These are phyloP conservation scores for Neopipo cinnamomea DNA, from an alignment of 2,113 vertebrate genomes.

Conservation along the genomic window DNA sequence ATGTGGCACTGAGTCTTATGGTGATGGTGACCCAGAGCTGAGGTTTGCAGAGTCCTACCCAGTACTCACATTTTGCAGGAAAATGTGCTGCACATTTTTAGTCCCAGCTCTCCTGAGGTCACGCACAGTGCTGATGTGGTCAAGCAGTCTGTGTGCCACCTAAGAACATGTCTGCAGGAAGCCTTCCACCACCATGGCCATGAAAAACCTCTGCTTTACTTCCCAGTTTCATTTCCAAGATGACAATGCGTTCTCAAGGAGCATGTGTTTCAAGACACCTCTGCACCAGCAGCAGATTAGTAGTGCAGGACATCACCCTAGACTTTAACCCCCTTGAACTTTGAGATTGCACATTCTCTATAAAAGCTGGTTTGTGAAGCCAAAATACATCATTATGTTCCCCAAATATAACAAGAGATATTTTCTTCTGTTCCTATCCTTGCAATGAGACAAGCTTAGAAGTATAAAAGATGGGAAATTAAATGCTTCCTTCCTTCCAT, in stretches of 20 bases:
- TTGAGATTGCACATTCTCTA: not conserved
- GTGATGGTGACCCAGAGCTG: not conserved
- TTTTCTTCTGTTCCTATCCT: conserved; percentile 18
- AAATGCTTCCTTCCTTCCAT: conserved; percentile 9
- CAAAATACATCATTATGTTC: conserved; percentile 10
- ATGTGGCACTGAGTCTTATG: fast-evolving
- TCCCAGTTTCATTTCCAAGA: not conserved
- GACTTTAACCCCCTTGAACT: not conserved
- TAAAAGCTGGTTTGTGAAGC: not conserved
- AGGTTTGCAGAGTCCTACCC: not conserved
- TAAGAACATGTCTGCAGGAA: not conserved
- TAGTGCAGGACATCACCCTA: not conserved
- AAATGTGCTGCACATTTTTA: not conserved
- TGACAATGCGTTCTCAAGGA: not conserved
- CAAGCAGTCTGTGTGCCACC: not conserved
- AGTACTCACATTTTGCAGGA: not conserved
- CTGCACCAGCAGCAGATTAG: not conserved
- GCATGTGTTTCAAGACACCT: not conserved
- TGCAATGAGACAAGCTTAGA: not conserved
- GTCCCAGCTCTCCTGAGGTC: not conserved
- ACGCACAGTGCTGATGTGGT: not conserved
- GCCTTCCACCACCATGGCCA: not conserved
- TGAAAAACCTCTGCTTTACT: not conserved
- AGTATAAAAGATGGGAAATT: not conserved
- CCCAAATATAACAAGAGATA: conserved; percentile 18